Base-by-base conservation (phyloP, 2,797 vertebrate species). In the Danio albolineatus region DNA sequence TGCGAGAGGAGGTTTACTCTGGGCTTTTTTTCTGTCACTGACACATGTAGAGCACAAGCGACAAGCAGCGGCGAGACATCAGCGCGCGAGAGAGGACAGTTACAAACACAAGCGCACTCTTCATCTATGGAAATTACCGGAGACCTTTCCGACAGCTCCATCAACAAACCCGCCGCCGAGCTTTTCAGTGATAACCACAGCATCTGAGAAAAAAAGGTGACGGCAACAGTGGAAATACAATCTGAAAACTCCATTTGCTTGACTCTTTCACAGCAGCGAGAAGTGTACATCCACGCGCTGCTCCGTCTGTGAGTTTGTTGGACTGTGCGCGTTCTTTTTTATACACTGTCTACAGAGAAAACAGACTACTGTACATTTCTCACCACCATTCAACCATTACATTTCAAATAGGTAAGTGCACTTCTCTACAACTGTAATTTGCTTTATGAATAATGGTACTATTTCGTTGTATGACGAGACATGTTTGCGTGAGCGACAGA, bases 41-140 rank as follows among this genome's bases (percentile, higher is more conserved):
- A 96, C 96, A 97, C 96, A 97, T 95, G 97, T 94, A 93, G 91
- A 94, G 87, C 89, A 88, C 65, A 79, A 93, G 91, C 91, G 86
- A 69, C 87, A n/a, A 79, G 19, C 80, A 73, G 80, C 80, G 38
- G 78, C 72, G 56, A 76, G 78, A 87, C 43, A 79, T 43, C 82
- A 85, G 70, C 78, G 64, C 84, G 71, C 28, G 28, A 28, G 28
- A 64, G 83, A 83, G 85, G 86, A 85, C 82, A 14, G 10, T 16
- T 49, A 73, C 85, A 78, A 61, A 56, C 78, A 41, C 12, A 62
- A 79, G 13, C 81, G 46, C 64, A 67, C 73, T n/a, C 49, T 54
- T n/a, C 36, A 38, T 73, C 36, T 64, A 71, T 80, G 83, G 83
- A 82, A 56, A 84, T 85, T 56, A 81, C 38, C 43, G 62, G 74